Percentiles rank a stretch among this genome's conserved stretches.
phyloP scores from a whole-genome alignment of 2,797 vertebrate genomes.

The Sebastolobus altivelis region DNA sequence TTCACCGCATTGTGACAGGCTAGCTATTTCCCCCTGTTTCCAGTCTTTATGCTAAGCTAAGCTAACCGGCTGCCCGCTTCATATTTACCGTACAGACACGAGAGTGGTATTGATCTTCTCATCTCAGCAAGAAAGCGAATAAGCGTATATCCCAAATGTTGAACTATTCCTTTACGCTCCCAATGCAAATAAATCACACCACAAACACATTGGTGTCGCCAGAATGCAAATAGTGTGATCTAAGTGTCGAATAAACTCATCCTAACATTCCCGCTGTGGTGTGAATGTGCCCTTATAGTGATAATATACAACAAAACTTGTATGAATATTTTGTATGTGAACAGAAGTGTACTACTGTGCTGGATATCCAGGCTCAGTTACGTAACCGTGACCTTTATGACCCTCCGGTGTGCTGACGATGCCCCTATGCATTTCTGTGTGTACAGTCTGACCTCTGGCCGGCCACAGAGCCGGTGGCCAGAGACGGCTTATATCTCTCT shows the following conservation, averaged over 20 bases:
- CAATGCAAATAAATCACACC: neutral
- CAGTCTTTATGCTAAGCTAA: neutral
- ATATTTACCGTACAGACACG: neutral
- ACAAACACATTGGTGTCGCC: neutral
- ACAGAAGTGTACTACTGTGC: neutral
- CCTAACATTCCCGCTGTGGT: neutral
- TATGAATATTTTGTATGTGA: neutral
- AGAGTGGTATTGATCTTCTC: neutral
- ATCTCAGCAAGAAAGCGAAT: neutral
- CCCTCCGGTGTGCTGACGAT: neutral
- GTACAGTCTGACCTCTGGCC: constrained; percentile 54
- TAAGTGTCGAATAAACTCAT: neutral
- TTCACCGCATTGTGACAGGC: neutral
- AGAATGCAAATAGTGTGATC: neutral
- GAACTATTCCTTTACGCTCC: neutral
- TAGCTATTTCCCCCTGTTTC: neutral
- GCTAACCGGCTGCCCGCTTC: no score
- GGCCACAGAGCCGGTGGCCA: constrained; percentile 37
- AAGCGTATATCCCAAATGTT: neutral
- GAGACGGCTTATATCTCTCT: constrained; percentile 36
- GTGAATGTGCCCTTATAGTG: neutral
- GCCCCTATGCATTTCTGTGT: constrained; percentile 19
- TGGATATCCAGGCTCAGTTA: constrained; percentile 16
- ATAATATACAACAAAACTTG: neutral
- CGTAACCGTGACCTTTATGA: constrained; percentile 32